Conservation (phyloP, 2,113 vertebrate genomes). For the Cromileptes altivelis region DNA sequence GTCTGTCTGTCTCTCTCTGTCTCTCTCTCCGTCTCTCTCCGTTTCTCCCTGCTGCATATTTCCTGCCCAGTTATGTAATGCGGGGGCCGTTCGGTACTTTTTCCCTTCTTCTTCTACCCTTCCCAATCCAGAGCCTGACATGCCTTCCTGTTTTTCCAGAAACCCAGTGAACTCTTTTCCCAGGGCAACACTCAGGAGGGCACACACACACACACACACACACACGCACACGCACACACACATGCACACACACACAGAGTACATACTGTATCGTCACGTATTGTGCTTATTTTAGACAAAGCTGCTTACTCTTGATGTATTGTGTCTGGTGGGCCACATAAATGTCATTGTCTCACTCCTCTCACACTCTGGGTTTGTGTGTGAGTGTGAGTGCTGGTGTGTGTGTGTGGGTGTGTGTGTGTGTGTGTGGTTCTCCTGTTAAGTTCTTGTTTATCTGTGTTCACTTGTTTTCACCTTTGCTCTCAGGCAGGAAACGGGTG, state of each 20-base stretch:
- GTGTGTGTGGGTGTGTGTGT: background rate
- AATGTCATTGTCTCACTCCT: constrained; percentile 35
- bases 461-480: constrained; percentile 53
- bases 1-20: constrained; percentile 20
- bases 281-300: constrained; percentile 63
- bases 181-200: constrained; percentile 54
- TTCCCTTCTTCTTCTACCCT: constrained; percentile 48
- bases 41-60: constrained; percentile 66
- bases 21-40: background rate
- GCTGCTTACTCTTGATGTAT: constrained; percentile 41
- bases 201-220: constrained; percentile 16
- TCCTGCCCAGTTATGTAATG: constrained; percentile 83
- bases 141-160: constrained; percentile 80
- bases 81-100: constrained; percentile 62
- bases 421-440: background rate
- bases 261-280: constrained; percentile 16
- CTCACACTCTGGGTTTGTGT: constrained; percentile 1
- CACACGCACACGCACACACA: constrained; percentile 27
- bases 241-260: constrained; percentile 2
- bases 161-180: constrained; percentile 78
- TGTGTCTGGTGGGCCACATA: constrained; percentile 48
- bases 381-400: background rate
- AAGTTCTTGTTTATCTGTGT: constrained; percentile 19
- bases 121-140: constrained; percentile 66
- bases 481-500: constrained; percentile 54